phyloP scores from a whole-genome alignment of 2,113 vertebrate genomes.

The Chlamydotis undulata region DNA sequence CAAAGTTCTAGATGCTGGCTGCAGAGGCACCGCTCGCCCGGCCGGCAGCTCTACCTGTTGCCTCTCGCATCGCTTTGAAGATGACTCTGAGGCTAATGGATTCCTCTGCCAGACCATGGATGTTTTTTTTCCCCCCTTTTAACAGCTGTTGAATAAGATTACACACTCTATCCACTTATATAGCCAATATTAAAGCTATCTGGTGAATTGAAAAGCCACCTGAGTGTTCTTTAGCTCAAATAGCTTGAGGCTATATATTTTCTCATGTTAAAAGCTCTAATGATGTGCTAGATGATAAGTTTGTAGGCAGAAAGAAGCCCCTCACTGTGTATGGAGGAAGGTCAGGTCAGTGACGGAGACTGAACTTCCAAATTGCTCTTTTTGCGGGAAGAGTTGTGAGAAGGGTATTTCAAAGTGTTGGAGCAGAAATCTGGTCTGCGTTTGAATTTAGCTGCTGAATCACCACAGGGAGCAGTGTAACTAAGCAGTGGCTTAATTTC shows the following conservation, averaged over 20 bases:
- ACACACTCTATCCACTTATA: not conserved
- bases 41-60: not conserved
- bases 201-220: slow-evolving; percentile 44
- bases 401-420: not conserved
- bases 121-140: not conserved
- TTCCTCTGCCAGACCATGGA: not conserved
- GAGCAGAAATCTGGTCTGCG: not conserved
- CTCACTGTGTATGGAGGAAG: not conserved
- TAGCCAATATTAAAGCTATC: slow-evolving; percentile 48
- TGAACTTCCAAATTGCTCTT: slow-evolving; percentile 49
- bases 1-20: not conserved
- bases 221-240: slow-evolving; percentile 46
- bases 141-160: slow-evolving; percentile 42
- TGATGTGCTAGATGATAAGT: slow-evolving; percentile 51
- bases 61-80: not conserved
- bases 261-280: slow-evolving; percentile 64
- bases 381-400: slow-evolving; percentile 34
- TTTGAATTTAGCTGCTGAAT: slow-evolving; percentile 26
- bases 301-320: slow-evolving; percentile 28
- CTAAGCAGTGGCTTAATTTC: not conserved
- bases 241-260: slow-evolving; percentile 39
- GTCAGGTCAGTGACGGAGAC: slow-evolving; percentile 37
- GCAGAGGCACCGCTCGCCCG: not conserved
- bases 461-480: not conserved
- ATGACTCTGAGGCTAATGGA: slow-evolving; percentile 6